phyloP scores from a whole-genome alignment of 1,140 invertebrate genomes.

The Bombus picipes region DNA sequence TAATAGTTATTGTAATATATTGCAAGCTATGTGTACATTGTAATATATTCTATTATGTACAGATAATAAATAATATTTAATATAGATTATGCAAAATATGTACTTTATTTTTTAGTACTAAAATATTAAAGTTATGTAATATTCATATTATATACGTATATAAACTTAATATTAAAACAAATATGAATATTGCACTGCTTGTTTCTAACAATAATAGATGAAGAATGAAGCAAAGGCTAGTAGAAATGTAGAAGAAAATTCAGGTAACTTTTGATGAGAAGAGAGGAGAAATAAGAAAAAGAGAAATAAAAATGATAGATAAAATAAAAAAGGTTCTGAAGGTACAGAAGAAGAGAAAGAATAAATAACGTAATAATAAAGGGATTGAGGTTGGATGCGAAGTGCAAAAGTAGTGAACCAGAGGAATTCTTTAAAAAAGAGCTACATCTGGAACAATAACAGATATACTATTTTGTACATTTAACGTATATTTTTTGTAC shows the following conservation, averaged over 20 bases:
- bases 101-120: slow-evolving; percentile 23
- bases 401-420: too few species aligned
- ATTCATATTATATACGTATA: not conserved
- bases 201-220: not conserved
- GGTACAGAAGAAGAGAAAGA: too few species aligned
- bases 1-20: slow-evolving; percentile 45
- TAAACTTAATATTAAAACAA: slow-evolving; percentile 27
- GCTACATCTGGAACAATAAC: too few species aligned
- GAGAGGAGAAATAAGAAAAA: too few species aligned
- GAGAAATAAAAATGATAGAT: too few species aligned
- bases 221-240: too few species aligned
- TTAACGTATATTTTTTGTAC: slow-evolving; percentile 45
- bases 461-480: not conserved
- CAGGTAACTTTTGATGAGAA: too few species aligned
- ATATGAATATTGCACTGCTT: not conserved
- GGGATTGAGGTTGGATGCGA: too few species aligned
- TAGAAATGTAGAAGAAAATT: too few species aligned
- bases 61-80: slow-evolving; percentile 62
- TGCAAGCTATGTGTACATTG: slow-evolving; percentile 50
- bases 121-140: slow-evolving; percentile 27
- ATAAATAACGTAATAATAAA: too few species aligned
- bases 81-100: slow-evolving; percentile 40
- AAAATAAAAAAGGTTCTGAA: too few species aligned
- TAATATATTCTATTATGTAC: slow-evolving; percentile 61
- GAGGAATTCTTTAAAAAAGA: too few species aligned